Conservation (phyloP, 2,113 vertebrate species). For the Dromiciops gliroides region DNA sequence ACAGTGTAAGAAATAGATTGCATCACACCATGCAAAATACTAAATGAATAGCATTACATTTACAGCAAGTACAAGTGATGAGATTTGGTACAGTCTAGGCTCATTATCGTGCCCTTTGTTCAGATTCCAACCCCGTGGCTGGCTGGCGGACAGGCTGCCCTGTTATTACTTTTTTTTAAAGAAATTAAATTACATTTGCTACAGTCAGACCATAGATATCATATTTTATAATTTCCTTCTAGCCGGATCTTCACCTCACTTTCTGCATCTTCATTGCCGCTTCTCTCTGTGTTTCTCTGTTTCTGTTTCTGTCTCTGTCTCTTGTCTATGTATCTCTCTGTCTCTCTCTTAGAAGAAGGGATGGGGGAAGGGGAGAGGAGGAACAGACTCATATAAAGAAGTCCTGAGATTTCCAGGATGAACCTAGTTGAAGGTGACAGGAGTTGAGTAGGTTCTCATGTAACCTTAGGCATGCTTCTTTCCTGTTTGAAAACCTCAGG, state of each 20-base stretch:
- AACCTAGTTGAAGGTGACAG: not conserved
- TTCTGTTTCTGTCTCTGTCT: not conserved
- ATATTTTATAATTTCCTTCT: conserved; percentile 25
- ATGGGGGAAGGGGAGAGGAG: not conserved
- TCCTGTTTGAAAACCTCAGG: not conserved
- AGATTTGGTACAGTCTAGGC: not conserved
- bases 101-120: conserved; percentile 28
- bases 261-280: not conserved
- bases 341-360: not conserved
- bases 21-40: not conserved
- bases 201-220: not conserved
- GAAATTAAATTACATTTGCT: conserved; percentile 28
- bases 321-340: not conserved
- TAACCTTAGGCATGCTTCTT: not conserved
- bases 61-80: conserved; percentile 14
- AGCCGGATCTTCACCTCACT: conserved; percentile 6
- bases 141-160: not conserved
- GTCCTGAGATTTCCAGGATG: not conserved
- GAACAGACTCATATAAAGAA: not conserved
- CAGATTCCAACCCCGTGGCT: conserved; percentile 13
- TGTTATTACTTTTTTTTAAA: conserved; percentile 29
- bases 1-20: conserved; percentile 21
- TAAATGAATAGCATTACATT: not conserved
- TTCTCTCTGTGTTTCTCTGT: not conserved
- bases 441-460: not conserved